Base-by-base conservation (phyloP, 2,113 vertebrate species). In the Brevimyrus niger region DNA sequence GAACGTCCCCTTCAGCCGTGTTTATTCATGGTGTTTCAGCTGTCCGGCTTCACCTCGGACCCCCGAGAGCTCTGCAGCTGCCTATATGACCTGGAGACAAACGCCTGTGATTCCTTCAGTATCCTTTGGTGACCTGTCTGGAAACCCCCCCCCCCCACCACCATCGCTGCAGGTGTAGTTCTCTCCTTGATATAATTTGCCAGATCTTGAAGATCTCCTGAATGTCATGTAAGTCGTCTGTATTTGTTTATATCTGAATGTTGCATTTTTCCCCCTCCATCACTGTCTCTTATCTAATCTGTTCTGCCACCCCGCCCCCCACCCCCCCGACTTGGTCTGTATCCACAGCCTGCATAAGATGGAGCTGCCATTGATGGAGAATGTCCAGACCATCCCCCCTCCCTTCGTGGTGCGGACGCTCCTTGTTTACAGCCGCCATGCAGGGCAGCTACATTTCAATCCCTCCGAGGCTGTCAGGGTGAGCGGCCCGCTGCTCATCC, bases 1-100 rank as follows among this genome's bases (percentile, higher is more conserved):
- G 46, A 27, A 35, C 2, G 3, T 44, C 13, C 42, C 73, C 47
- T n/a, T 31, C n/a, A 31, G 3, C 4, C 38, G 15, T 50, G 3
- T 61, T 82, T n/a, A 3, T 89, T 58, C 6, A 15, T n/a, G 21
- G 19, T 15, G 1, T 85, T 42, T 21, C 92, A 99, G 98, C 94
- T 99, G 35, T 99, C 98, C 2, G 98, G 98, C 44, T 97, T 99
- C 94, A 99, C 98, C 4, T 99, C 97, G 0, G 98, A 99, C 91
- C 98, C 98, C 46, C 95, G 98, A 0, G 98, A 99, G 91, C 96
- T 99, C 85, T 99, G 98, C 93, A 99, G 98, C 94, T 99, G 97
- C 92, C 95, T 99, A 51, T 99, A 99, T 0, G 98, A 99, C 93
- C 94, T 99, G 91, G 98, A 99, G 91, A 99, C 98, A 0, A 97